These are phyloP conservation scores for Elaphurus davidianus DNA, from an alignment of 2,113 vertebrate genomes.

Conservation along the genomic window DNA sequence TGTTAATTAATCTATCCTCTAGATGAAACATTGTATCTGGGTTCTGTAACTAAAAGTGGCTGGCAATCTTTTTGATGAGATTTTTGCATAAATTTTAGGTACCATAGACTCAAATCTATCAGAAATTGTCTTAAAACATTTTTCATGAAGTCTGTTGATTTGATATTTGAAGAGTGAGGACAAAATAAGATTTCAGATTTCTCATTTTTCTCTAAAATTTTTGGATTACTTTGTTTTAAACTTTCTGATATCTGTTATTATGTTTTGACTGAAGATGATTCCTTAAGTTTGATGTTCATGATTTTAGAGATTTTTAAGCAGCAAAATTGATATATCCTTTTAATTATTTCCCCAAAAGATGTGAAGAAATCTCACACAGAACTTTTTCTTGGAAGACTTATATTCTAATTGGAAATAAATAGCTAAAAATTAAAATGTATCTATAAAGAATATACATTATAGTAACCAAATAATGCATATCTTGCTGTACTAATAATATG, in stretches of 20 bases:
- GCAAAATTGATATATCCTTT: background rate
- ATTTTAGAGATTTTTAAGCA: background rate
- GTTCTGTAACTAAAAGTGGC: background rate
- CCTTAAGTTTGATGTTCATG: background rate
- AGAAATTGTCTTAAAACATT: background rate
- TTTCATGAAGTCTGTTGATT: background rate
- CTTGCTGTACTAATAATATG: background rate
- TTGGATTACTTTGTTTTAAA: background rate
- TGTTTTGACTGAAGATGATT: background rate
- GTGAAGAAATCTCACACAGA: background rate
- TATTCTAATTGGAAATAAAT: background rate
- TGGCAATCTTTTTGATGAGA: background rate
- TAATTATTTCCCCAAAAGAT: background rate
- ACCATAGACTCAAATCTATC: background rate
- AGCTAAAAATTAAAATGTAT: background rate
- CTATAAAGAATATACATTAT: background rate
- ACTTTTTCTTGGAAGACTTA: background rate
- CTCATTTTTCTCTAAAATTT: background rate
- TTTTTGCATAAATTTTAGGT: background rate
- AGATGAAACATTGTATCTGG: background rate
- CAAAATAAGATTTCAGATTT: background rate
- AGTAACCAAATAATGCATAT: background rate
- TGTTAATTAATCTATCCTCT: background rate
- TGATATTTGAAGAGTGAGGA: background rate
- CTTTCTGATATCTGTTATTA: background rate